Evolutionary conservation across 1,140 invertebrate genomes (phyloP), one percentile per base, ranked within the genome.

Genomic region (Ctenoplectra terminalis): DNA sequence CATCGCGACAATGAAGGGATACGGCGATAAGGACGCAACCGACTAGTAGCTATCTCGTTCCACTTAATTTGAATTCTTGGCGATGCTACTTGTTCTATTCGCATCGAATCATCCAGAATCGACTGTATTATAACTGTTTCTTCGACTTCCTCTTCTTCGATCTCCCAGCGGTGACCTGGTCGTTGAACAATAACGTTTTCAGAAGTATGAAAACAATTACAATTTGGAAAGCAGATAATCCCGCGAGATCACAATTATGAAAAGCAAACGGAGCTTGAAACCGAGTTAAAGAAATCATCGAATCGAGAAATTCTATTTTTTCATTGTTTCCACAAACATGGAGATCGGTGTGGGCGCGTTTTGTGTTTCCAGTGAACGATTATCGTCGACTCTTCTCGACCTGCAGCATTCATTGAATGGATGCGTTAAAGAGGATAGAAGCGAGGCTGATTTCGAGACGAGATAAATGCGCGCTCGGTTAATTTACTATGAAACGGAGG

Each of bases 1-100:
- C 40, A 34, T 77, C 31, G 64, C 75, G 40, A 54, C 63, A 70
- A 50, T 20, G 20, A 11, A 48, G 54, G 54, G 50, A 70, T 37
- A 23, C 17, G 31, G 15, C 66, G 66, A 78, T 70, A 61, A 50
- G 17, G 17, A 26, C n/a, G 13, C 52, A 17, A 50, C 23, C 31
- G 31, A 60, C 29, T 71, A 54, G 26, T 29, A 5, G 54, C 58
- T 70, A 71, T 78, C 54, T 58, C 31, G 54, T 48, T 48, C 3
- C 43, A 46, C 29, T n/a, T 77, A 56, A 76, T 76, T 46, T n/a
- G 29, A 48, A 37, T 40, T 40, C 54, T 48, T 52, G 26, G 37
- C 61, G 37, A 46, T 52, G 48, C 46, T 23, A 26, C 9, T 15
- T 48, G 9, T 61, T 48, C 43, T 2, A 0, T 15, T 54, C 20